A percentile compares a stretch with the other conserved stretches of the same genome.
Conservation (phyloP, 37 sponge, comb jelly and placozoan genomes). For the Ianthella basta region DNA sequence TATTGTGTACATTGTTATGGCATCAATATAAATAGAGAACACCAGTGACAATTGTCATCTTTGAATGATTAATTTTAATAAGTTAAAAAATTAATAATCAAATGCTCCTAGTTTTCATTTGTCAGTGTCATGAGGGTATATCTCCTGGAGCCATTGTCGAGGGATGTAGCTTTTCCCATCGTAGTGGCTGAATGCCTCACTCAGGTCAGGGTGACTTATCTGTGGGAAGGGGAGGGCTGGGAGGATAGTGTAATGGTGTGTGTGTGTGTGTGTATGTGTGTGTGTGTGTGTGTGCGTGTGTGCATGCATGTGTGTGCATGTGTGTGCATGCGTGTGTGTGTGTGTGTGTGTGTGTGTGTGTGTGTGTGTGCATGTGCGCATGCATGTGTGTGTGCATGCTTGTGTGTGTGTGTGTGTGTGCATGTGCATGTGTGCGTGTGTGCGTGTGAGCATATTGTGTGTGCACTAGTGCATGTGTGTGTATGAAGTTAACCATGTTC, state of each 20-base stretch:
- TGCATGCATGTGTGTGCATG: not conserved
- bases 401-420: too few species aligned
- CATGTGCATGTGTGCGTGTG: too few species aligned
- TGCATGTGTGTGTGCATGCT: not conserved
- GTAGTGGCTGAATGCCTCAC: not conserved
- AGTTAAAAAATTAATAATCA: too few species aligned
- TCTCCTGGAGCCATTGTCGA: not conserved
- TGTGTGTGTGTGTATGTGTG: not conserved
- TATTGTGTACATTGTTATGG: too few species aligned
- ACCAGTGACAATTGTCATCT: too few species aligned
- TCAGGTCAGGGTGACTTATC: not conserved
- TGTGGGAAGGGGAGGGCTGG: not conserved
- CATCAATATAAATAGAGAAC: too few species aligned
- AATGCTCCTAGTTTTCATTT: not conserved
- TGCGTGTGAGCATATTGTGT: too few species aligned
- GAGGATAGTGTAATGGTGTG: not conserved
- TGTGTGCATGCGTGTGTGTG: slow-evolving; percentile 31
- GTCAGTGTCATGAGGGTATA: slow-evolving; percentile 11
- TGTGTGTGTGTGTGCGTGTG: slow-evolving; percentile 27
- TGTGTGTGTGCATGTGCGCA: not conserved
- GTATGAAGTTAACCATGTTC: too few species aligned
- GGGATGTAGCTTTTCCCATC: not conserved
- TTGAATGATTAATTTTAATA: too few species aligned
- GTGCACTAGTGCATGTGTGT: too few species aligned
- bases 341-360: slow-evolving; percentile 8